These are phyloP conservation scores for Orbicella faveolata DNA, from an alignment of 64 coral and sea anemone species.

Conservation along the genomic window DNA sequence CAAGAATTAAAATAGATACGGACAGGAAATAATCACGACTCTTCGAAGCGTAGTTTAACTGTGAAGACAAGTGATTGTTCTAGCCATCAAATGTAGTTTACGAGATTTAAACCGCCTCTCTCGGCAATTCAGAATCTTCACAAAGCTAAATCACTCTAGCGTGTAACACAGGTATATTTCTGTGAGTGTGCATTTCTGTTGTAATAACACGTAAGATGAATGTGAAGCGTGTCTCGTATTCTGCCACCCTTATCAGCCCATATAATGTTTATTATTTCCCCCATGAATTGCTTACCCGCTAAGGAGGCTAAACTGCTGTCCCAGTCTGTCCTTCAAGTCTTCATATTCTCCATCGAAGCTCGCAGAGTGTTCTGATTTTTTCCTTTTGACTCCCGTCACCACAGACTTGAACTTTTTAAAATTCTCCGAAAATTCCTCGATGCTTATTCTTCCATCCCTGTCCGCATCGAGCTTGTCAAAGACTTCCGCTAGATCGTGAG, in stretches of 20 bases:
- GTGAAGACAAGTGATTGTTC: not conserved
- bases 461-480: conserved; percentile 94
- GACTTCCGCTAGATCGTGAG: conserved; percentile 82
- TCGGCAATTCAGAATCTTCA: not conserved
- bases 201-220: conserved; percentile 22
- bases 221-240: not conserved
- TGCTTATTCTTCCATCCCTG: conserved; percentile 89
- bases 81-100: not conserved
- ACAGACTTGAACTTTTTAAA: conserved; percentile 96
- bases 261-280: not conserved
- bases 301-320: conserved; percentile 55
- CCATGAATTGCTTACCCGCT: conserved; percentile 67
- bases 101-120: not conserved
- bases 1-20: conserved; percentile 14
- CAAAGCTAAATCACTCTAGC: not conserved
- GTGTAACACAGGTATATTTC: not conserved
- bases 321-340: conserved; percentile 69
- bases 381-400: conserved; percentile 76
- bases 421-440: conserved; percentile 98
- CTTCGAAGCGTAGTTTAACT: not conserved
- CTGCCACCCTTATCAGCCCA: not conserved
- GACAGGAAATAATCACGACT: not conserved
- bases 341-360: conserved; percentile 62
- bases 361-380: conserved; percentile 42
- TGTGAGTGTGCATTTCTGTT: not conserved